Percentiles rank a stretch among this genome's conserved stretches.
Evolutionary conservation across 2,113 vertebrate genomes (phyloP).

Genomic region (Prietella phreatophila): DNA sequence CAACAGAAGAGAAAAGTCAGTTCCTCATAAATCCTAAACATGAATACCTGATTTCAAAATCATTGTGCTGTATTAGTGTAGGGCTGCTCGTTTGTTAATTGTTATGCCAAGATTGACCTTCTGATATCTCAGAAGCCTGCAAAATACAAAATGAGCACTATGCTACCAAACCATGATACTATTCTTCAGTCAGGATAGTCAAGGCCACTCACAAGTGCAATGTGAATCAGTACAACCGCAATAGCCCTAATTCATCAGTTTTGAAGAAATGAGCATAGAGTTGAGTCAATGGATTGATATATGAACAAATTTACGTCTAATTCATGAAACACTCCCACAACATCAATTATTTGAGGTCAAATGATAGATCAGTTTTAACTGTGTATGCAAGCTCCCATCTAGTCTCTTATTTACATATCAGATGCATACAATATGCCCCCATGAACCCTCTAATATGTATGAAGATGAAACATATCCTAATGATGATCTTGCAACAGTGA

Average conservation of each 20-base stretch:
- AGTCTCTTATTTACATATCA: not conserved
- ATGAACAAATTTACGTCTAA: not conserved
- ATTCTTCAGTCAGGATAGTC: not conserved
- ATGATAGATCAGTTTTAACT: not conserved
- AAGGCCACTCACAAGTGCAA: not conserved
- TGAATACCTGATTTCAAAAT: not conserved
- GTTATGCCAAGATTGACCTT: not conserved
- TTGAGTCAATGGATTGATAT: not conserved
- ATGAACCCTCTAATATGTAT: not conserved
- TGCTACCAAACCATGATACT: not conserved
- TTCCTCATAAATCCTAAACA: too few relatives aligned
- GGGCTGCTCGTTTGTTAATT: not conserved
- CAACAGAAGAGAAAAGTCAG: slow-evolving; percentile 9
- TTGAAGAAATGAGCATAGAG: not conserved
- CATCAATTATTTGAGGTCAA: not conserved
- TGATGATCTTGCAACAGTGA: not conserved
- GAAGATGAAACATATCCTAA: not conserved
- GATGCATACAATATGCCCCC: not conserved
- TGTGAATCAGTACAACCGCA: not conserved
- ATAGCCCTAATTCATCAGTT: not conserved
- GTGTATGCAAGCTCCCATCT: not conserved
- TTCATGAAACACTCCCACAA: not conserved
- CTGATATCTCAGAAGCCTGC: not conserved
- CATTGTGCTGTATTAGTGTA: not conserved
- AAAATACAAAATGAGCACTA: not conserved